Percentiles rank a stretch among this genome's conserved stretches.
These are phyloP conservation scores for Pocillopora grandis DNA, from an alignment of 92 coral and sea anemone species.

Conservation along the genomic window DNA sequence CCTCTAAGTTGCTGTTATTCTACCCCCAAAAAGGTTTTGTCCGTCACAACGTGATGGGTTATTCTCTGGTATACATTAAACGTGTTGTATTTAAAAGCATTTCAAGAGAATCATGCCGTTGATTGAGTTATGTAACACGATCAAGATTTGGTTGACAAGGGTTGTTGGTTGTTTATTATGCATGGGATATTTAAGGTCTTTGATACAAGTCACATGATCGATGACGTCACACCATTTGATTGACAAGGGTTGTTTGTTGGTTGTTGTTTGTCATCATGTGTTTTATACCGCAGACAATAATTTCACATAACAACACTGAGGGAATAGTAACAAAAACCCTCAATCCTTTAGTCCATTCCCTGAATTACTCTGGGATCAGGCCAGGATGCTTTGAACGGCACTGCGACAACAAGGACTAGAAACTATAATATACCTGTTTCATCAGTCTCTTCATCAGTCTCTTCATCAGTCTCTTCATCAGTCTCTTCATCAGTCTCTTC, in stretches of 20 bases:
- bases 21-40: neutral
- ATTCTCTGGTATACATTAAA: slow-evolving; percentile 1
- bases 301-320: neutral
- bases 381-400: slow-evolving; percentile 29
- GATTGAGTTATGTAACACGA: neutral
- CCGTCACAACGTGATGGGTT: slow-evolving; percentile 12
- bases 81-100: neutral
- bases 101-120: neutral
- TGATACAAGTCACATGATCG: slow-evolving; percentile 18
- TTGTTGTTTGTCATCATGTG: slow-evolving; percentile 19
- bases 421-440: slow-evolving; percentile 1
- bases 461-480: neutral
- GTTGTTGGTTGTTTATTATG: neutral
- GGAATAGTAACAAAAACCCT: slow-evolving; percentile 15
- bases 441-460: neutral
- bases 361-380: slow-evolving; percentile 26
- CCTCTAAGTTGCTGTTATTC: too few relatives aligned
- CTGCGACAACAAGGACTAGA: neutral
- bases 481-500: neutral
- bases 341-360: slow-evolving; percentile 30
- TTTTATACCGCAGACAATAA: neutral
- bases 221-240: slow-evolving; percentile 20
- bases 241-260: slow-evolving; percentile 22
- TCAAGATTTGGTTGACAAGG: slow-evolving; percentile 1
- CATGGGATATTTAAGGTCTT: slow-evolving; percentile 7